phyloP scores from a whole-genome alignment of 2,888 invertebrate genomes.

The Synergus itoensis region DNA sequence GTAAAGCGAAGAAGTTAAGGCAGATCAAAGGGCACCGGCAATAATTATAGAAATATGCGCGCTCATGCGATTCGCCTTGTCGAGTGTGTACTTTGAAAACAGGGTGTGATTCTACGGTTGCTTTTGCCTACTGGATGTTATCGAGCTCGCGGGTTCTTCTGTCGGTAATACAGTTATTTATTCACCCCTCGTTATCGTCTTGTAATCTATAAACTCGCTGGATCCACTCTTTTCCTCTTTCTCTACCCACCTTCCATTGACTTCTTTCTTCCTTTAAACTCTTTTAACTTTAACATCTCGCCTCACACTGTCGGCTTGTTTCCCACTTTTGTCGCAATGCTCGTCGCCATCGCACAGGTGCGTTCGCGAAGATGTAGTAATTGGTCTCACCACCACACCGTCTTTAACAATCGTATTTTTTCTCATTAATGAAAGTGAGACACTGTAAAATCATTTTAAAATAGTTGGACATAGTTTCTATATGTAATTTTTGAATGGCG shows the following conservation, averaged over 20 bases:
- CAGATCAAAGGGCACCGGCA: slow-evolving; percentile 76
- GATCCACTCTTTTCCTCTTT: slow-evolving; percentile 45
- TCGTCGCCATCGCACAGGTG: slow-evolving; percentile 21
- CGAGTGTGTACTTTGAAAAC: slow-evolving; percentile 63
- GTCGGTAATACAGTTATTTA: slow-evolving; percentile 75
- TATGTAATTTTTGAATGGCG: too few relatives aligned
- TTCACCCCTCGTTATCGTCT: slow-evolving; percentile 67
- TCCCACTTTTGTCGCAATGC: slow-evolving; percentile 27
- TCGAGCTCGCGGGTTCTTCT: slow-evolving; percentile 59
- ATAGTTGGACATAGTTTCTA: too few relatives aligned
- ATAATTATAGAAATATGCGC: slow-evolving; percentile 78
- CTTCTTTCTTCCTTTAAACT: neutral
- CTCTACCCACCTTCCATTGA: neutral
- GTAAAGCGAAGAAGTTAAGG: slow-evolving; percentile 63
- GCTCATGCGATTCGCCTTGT: slow-evolving; percentile 68
- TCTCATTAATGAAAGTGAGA: neutral
- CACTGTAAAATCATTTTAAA: too few relatives aligned
- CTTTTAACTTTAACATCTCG: slow-evolving; percentile 9
- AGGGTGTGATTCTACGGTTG: slow-evolving; percentile 59
- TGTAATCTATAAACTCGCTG: slow-evolving; percentile 53
- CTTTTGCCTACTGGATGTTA: slow-evolving; percentile 61
- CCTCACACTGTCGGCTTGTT: slow-evolving; percentile 23
- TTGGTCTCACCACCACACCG: neutral
- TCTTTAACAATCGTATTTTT: neutral
- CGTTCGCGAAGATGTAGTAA: slow-evolving; percentile 15